Evolutionary conservation across 1,140 invertebrate species (phyloP).

Genomic region (Meteorus sp.): DNA sequence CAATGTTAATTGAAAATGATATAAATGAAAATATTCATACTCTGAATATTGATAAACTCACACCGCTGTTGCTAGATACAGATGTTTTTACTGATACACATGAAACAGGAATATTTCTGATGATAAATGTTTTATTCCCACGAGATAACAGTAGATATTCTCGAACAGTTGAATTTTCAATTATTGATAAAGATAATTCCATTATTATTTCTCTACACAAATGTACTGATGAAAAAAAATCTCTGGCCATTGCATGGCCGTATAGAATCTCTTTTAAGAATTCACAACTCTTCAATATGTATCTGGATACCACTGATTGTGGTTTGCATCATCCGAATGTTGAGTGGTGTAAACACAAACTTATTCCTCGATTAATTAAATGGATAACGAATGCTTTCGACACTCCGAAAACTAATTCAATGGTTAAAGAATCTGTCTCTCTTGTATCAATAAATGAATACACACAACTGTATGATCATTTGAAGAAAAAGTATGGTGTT

Average conservation of each 20-base stretch:
- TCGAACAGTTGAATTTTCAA: conserved; percentile 41
- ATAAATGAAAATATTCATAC: conserved; percentile 10
- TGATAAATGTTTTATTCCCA: conserved; percentile 45
- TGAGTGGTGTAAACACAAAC: conserved; percentile 60
- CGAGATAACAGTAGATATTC: conserved; percentile 46
- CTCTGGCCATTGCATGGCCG: conserved; percentile 37
- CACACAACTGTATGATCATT: conserved; percentile 68
- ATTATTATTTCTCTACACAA: conserved; percentile 37
- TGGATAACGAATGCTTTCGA: conserved; percentile 62
- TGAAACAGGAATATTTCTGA: conserved; percentile 34
- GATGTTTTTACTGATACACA: conserved; percentile 18
- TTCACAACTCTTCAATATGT: conserved; percentile 30
- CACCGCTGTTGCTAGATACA: conserved; percentile 1
- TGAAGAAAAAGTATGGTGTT: conserved; percentile 81
- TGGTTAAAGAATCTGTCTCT: conserved; percentile 65
- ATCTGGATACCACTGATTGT: conserved; percentile 27
- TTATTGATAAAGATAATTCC: conserved; percentile 35
- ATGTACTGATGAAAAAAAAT: conserved; percentile 32
- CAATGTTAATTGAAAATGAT: conserved; percentile 4
- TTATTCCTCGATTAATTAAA: conserved; percentile 68
- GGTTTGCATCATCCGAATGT: conserved; percentile 44
- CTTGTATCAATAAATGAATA: conserved; percentile 74
- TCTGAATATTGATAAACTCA: conserved; percentile 9
- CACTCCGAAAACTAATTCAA: conserved; percentile 28
- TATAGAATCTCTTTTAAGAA: conserved; percentile 39